These are phyloP conservation scores for Scotopteryx bipunctaria DNA, from an alignment of 2,888 invertebrate species.

Conservation along the genomic window DNA sequence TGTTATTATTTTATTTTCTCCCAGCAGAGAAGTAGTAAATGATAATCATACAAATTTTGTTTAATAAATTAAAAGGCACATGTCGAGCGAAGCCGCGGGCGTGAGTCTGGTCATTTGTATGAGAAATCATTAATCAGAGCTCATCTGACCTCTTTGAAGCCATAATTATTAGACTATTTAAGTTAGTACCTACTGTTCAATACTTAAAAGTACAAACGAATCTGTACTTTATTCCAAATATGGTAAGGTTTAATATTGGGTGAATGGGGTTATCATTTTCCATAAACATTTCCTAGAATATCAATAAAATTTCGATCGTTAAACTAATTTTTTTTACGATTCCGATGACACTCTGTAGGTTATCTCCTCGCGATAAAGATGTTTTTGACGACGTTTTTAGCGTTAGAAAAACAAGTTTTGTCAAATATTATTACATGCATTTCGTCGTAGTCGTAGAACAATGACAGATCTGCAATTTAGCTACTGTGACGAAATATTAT, in stretches of 20 bases:
- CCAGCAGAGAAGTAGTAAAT: too few relatives aligned
- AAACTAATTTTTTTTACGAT: constrained; percentile 56
- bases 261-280: constrained; percentile 20
- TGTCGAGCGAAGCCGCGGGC: too few relatives aligned
- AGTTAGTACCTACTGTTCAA: neutral
- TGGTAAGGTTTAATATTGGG: neutral
- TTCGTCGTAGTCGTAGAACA: too few relatives aligned
- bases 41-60: too few relatives aligned
- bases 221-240: constrained; percentile 8
- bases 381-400: constrained; percentile 21
- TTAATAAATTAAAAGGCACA: too few relatives aligned
- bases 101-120: too few relatives aligned
- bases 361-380: constrained; percentile 50
- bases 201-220: neutral
- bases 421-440: too few relatives aligned
- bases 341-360: constrained; percentile 52
- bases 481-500: too few relatives aligned
- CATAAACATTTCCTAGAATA: constrained; percentile 35
- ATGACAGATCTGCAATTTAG: too few relatives aligned
- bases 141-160: constrained; percentile 21
- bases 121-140: constrained; percentile 41
- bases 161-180: constrained; percentile 19
- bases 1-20: too few relatives aligned
- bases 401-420: constrained; percentile 1
- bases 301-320: constrained; percentile 50